These are phyloP conservation scores for Leptogaster cylindrica DNA, from an alignment of 2,888 invertebrate species.

Conservation along the genomic window DNA sequence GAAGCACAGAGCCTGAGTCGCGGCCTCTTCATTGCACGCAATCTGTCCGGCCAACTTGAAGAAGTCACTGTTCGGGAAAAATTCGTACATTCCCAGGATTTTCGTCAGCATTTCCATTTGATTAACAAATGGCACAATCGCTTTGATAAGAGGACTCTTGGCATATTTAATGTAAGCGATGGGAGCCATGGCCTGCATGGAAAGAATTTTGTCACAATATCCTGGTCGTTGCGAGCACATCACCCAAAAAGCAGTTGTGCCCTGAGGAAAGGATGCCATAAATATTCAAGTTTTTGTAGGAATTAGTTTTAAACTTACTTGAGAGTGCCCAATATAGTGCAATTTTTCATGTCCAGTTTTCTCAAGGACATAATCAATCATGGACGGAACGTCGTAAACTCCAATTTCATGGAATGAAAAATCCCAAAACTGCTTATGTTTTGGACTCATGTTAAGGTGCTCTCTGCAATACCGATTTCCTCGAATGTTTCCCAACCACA, in stretches of 20 bases:
- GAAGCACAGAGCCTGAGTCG: conserved; percentile 65
- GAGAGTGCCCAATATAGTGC: conserved; percentile 71
- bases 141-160: conserved; percentile 57
- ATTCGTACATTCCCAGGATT: conserved; percentile 61
- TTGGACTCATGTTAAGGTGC: conserved; percentile 57
- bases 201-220: conserved; percentile 62
- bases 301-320: conserved; percentile 63
- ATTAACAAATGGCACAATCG: conserved; percentile 51
- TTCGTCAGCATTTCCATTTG: conserved; percentile 40
- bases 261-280: conserved; percentile 52
- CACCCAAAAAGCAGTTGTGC: conserved; percentile 63
- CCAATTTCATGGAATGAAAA: conserved; percentile 90
- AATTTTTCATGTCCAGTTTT: conserved; percentile 63
- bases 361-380: conserved; percentile 72
- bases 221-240: conserved; percentile 60
- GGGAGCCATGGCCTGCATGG: conserved; percentile 64
- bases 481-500: conserved; percentile 61
- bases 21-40: conserved; percentile 63
- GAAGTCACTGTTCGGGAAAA: conserved; percentile 65
- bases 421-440: conserved; percentile 67
- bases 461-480: conserved; percentile 61
- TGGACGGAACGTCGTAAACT: conserved; percentile 78
- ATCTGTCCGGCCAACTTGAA: conserved; percentile 60
- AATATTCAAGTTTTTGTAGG: not conserved
- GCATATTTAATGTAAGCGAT: conserved; percentile 63